Conservation (phyloP, 2,888 invertebrate species). For the Nasonovia ribisnigri region DNA sequence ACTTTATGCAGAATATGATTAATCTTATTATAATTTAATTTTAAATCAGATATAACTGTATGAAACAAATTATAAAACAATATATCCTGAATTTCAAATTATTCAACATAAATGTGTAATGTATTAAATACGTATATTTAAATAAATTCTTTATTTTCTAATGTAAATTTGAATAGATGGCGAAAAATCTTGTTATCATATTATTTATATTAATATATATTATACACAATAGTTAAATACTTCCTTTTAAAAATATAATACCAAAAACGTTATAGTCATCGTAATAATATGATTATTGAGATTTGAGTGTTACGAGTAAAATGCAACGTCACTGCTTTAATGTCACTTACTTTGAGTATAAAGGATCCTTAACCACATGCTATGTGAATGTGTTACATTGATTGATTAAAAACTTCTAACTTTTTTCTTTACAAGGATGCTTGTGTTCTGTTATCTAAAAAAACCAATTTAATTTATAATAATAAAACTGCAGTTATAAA, state of each 20-base stretch:
- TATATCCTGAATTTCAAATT: neutral
- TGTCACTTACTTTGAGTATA: slow-evolving; percentile 16
- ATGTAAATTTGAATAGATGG: neutral
- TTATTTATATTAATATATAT: neutral
- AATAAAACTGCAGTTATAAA: neutral
- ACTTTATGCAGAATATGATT: neutral
- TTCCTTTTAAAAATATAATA: slow-evolving; percentile 2
- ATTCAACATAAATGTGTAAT: neutral
- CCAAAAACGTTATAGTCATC: neutral
- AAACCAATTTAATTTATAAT: neutral
- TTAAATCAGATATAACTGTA: neutral
- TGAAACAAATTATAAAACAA: neutral
- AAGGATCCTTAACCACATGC: slow-evolving; percentile 14
- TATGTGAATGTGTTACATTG: neutral
- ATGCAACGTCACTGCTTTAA: slow-evolving; percentile 26
- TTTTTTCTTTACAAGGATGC: neutral
- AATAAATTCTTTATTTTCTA: neutral
- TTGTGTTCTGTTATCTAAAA: neutral
- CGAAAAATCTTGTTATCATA: neutral
- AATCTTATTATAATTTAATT: neutral
- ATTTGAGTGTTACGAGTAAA: neutral
- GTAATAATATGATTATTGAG: slow-evolving; percentile 42
- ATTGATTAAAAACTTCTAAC: slow-evolving; percentile 28
- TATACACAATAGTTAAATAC: neutral
- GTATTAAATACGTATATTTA: neutral